Percentiles rank a stretch among this genome's conserved stretches.
Conservation (phyloP, 2,113 vertebrate species). For the Anolis sagrei region DNA sequence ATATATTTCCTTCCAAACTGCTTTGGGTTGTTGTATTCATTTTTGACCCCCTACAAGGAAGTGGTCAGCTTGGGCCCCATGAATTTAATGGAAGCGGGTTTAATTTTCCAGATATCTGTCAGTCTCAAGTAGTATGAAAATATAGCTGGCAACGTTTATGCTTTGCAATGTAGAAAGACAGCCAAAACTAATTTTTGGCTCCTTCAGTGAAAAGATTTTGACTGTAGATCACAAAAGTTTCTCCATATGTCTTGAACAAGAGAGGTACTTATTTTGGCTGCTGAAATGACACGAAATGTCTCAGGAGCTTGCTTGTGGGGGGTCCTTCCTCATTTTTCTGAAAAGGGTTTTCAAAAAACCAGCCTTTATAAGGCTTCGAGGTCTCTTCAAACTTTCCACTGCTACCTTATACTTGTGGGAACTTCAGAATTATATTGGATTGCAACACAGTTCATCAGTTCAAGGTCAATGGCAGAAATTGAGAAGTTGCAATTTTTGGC, state of each 20-base stretch:
- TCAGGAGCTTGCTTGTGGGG: background rate
- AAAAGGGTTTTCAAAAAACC: slow-evolving; percentile 2
- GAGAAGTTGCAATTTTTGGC: background rate
- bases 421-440: background rate
- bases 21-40: background rate
- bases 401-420: background rate
- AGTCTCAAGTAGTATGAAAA: slow-evolving; percentile 33
- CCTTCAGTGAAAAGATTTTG: background rate
- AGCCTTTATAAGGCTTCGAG: background rate
- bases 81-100: slow-evolving; percentile 19
- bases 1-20: background rate
- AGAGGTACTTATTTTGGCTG: background rate
- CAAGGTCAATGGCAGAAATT: background rate
- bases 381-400: background rate
- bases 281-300: background rate
- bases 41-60: background rate
- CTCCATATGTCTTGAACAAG: background rate
- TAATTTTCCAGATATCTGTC: slow-evolving; percentile 29
- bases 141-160: slow-evolving; percentile 9
- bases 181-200: background rate
- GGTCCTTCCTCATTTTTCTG: background rate
- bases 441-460: background rate
- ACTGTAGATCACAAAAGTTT: background rate
- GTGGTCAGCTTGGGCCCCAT: background rate
- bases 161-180: slow-evolving; percentile 17